These are phyloP conservation scores for Acleris emargana DNA, from an alignment of 2,888 invertebrate genomes.

Conservation along the genomic window DNA sequence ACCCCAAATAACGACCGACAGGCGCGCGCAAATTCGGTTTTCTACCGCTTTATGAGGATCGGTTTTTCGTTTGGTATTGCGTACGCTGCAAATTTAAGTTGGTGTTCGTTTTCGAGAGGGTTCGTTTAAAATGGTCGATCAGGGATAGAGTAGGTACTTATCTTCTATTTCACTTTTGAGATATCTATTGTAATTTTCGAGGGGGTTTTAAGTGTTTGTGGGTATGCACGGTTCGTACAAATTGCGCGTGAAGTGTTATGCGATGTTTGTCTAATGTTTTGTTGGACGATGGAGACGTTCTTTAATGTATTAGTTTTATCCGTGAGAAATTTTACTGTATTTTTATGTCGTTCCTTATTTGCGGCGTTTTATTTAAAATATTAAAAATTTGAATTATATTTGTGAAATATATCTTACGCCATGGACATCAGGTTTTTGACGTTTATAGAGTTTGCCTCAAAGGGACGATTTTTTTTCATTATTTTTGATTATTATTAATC, in stretches of 20 bases:
- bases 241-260: conserved; percentile 22
- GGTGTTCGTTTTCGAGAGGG: conserved; percentile 10
- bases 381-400: too few species aligned
- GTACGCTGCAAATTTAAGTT: conserved; percentile 3
- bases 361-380: too few species aligned
- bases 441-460: too few species aligned
- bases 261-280: conserved; percentile 1
- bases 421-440: too few species aligned
- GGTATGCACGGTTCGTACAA: conserved; percentile 46
- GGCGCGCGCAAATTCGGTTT: background rate
- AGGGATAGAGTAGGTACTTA: conserved; percentile 57
- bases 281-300: background rate
- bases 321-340: background rate
- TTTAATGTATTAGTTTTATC: background rate
- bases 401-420: too few species aligned
- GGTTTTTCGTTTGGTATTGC: background rate
- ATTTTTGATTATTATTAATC: too few species aligned
- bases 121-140: conserved; percentile 32
- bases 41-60: background rate
- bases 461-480: too few species aligned
- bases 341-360: too few species aligned
- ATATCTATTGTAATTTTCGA: conserved; percentile 54
- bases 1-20: background rate
- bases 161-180: conserved; percentile 60
- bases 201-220: conserved; percentile 58